Conservation (phyloP, 2,888 invertebrate species). For the Corythucha ciliata region DNA sequence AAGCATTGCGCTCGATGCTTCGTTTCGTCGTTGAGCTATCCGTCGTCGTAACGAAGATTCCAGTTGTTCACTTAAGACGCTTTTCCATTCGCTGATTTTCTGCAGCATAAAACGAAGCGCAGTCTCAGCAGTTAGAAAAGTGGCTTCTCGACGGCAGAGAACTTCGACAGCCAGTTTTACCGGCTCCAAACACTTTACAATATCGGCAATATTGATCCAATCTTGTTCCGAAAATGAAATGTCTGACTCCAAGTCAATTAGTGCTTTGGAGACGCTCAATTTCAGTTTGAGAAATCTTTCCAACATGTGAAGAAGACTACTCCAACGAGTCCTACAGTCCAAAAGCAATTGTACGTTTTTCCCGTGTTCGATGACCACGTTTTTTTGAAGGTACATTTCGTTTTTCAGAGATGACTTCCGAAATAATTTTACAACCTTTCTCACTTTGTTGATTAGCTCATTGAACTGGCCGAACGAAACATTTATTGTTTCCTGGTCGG, state of each 20-base stretch:
- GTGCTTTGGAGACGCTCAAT: conserved; percentile 29
- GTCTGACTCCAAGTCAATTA: conserved; percentile 29
- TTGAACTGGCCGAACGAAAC: conserved; percentile 2
- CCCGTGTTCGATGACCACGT: conserved; percentile 27
- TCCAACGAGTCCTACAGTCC: conserved; percentile 34
- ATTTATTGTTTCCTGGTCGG: conserved; percentile 2
- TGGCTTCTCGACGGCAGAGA: conserved; percentile 29
- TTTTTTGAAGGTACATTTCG: conserved; percentile 29
- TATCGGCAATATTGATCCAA: too few species aligned
- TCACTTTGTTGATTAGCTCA: conserved; percentile 19
- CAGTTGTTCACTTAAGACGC: background rate
- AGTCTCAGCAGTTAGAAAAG: conserved; percentile 29
- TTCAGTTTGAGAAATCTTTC: background rate
- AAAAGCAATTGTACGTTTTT: conserved; percentile 27
- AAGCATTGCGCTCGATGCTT: background rate
- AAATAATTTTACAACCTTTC: conserved; percentile 24
- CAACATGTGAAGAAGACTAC: conserved; percentile 20
- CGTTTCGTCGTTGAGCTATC: background rate
- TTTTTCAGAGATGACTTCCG: conserved; percentile 28
- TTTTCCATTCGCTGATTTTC: conserved; percentile 11
- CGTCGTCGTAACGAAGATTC: background rate
- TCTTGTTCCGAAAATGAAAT: conserved; percentile 23
- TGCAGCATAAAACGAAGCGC: conserved; percentile 24
- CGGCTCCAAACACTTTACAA: conserved; percentile 23
- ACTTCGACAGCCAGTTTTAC: conserved; percentile 33